A percentile compares a stretch with the other conserved stretches of the same genome.
Evolutionary conservation across 2,888 invertebrate species (phyloP).

Genomic region (Drosophila buzzatii): DNA sequence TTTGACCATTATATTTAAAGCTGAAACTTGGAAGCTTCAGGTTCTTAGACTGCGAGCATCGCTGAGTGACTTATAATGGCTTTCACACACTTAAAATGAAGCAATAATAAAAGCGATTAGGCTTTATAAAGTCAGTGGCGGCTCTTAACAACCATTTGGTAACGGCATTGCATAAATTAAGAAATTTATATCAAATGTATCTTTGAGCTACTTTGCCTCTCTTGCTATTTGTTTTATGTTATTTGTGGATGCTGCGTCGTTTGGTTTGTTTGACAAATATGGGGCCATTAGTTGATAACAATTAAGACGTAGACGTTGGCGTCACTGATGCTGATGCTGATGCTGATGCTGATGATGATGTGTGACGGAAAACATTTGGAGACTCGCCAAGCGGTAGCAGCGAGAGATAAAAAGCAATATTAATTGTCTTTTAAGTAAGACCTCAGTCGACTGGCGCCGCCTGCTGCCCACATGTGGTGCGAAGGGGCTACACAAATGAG

Average conservation of each 20-base stretch:
- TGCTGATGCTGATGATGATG: conserved; percentile 22
- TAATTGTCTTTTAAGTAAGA: conserved; percentile 71
- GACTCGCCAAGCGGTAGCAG: conserved; percentile 43
- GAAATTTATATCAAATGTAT: conserved; percentile 62
- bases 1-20: background rate
- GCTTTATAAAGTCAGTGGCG: conserved; percentile 52
- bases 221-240: conserved; percentile 41
- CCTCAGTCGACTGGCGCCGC: conserved; percentile 66
- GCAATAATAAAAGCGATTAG: conserved; percentile 45
- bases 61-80: conserved; percentile 61
- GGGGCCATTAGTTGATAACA: conserved; percentile 78
- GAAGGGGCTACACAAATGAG: conserved; percentile 7
- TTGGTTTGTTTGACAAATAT: conserved; percentile 60
- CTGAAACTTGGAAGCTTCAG: background rate
- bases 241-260: conserved; percentile 36
- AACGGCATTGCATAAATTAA: conserved; percentile 69
- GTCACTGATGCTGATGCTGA: conserved; percentile 1
- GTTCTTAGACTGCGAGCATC: background rate
- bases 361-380: conserved; percentile 76
- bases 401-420: conserved; percentile 47
- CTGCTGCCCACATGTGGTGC: conserved; percentile 48
- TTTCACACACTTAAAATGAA: conserved; percentile 70
- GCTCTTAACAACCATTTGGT: conserved; percentile 62
- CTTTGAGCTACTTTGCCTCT: conserved; percentile 57
- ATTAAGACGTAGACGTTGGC: conserved; percentile 56